A percentile compares a stretch with the other conserved stretches of the same genome.
phyloP scores from a whole-genome alignment of 2,888 invertebrate genomes.

The Odontocolon sp. region DNA sequence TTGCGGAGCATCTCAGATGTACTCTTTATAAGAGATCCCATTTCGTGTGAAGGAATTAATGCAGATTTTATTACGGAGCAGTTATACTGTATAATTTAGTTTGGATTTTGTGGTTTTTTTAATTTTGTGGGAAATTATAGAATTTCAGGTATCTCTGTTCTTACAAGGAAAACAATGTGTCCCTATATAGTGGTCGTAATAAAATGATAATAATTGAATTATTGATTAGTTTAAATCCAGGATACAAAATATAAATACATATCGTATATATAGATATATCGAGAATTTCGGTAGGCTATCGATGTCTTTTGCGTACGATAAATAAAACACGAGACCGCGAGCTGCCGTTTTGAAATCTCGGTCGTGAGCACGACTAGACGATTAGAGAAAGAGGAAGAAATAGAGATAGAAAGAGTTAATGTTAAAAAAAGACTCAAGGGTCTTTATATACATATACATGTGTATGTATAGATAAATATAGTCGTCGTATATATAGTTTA shows the following conservation, averaged over 20 bases:
- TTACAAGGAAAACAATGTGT: no score
- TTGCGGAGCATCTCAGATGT: not conserved
- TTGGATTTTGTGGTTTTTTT: not conserved
- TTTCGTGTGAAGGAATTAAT: not conserved
- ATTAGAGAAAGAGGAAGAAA: constrained; percentile 8
- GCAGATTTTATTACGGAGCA: not conserved
- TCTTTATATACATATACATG: constrained; percentile 17
- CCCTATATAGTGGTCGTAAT: no score
- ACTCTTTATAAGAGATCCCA: not conserved
- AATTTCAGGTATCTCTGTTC: no score
- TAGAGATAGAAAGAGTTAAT: not conserved
- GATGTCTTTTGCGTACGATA: constrained; percentile 16
- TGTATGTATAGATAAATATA: not conserved
- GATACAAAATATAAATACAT: no score
- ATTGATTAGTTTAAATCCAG: no score
- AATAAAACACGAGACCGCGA: constrained; percentile 28
- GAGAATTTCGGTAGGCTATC: constrained; percentile 13
- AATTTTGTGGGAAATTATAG: no score
- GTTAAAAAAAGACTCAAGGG: constrained; percentile 37
- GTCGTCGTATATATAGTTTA: not conserved
- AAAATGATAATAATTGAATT: no score
- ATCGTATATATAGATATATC: no score
- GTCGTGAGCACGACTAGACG: constrained; percentile 10
- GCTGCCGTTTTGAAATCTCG: constrained; percentile 42
- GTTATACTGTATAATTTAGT: not conserved